Percentiles rank a stretch among this genome's conserved stretches.
Evolutionary conservation across 2,888 invertebrate genomes (phyloP).

Genomic region (Ochropacha duplaris): DNA sequence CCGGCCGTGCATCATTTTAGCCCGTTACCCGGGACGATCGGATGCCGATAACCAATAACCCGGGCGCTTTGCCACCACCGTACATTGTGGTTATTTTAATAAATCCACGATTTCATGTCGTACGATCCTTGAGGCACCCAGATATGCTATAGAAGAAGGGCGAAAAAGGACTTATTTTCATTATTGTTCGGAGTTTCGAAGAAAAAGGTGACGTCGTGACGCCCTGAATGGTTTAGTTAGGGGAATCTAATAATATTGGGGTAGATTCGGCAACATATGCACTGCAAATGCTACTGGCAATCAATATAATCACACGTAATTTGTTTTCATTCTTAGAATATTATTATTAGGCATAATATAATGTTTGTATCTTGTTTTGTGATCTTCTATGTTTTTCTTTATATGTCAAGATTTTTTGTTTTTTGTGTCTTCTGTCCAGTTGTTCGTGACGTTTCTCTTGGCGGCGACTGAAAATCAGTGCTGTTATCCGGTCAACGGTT

Average conservation of each 20-base stretch:
- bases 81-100: slow-evolving; percentile 55
- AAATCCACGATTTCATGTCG: slow-evolving; percentile 41
- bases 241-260: not conserved
- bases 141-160: slow-evolving; percentile 8
- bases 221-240: not conserved
- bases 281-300: not conserved
- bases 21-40: slow-evolving; percentile 42
- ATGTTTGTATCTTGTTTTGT: no score
- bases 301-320: not conserved
- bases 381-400: no score
- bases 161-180: slow-evolving; percentile 25
- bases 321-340: no score
- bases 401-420: no score
- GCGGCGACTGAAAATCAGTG: no score
- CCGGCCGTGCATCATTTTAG: slow-evolving; percentile 66
- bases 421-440: no score
- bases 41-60: slow-evolving; percentile 45
- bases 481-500: no score
- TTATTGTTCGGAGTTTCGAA: slow-evolving; percentile 8
- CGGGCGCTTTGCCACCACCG: slow-evolving; percentile 22
- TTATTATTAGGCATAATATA: no score
- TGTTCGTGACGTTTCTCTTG: no score
- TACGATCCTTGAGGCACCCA: not conserved
- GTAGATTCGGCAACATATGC: not conserved
- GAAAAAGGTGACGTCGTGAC: not conserved